These are phyloP conservation scores for Rhinogobio ventralis DNA, from an alignment of 2,797 vertebrate species.

Conservation along the genomic window DNA sequence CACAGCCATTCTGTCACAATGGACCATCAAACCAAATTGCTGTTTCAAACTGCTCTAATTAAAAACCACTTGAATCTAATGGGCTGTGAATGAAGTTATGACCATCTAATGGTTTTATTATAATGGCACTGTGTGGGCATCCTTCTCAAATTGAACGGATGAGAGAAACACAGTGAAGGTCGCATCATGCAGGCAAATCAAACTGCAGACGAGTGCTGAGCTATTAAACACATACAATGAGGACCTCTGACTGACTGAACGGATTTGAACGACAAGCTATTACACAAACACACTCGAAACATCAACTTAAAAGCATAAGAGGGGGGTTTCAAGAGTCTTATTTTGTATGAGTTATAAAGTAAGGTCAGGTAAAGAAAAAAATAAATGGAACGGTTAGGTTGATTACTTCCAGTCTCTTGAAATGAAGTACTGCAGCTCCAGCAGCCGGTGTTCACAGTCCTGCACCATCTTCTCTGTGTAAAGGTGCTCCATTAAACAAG, in stretches of 20 bases:
- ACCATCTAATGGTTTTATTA: slow-evolving; percentile 51
- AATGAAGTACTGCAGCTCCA: slow-evolving; percentile 91
- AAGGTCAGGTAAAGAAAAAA: neutral
- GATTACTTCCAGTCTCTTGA: slow-evolving; percentile 91
- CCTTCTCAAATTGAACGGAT: slow-evolving; percentile 27
- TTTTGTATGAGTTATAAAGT: neutral
- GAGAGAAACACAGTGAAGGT: slow-evolving; percentile 25
- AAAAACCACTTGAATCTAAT: slow-evolving; percentile 59
- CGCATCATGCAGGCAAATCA: slow-evolving; percentile 9
- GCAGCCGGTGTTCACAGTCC: slow-evolving; percentile 85
- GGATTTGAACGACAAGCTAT: neutral
- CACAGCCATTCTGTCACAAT: slow-evolving; percentile 34
- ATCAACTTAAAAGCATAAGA: neutral
- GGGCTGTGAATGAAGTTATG: slow-evolving; percentile 54
- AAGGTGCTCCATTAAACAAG: slow-evolving; percentile 92
- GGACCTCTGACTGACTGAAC: neutral
- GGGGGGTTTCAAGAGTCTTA: slow-evolving; percentile 1
- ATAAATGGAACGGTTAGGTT: neutral
- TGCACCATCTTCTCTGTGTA: slow-evolving; percentile 90
- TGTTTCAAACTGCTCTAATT: slow-evolving; percentile 46
- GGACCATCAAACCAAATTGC: slow-evolving; percentile 48
- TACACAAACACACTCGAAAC: neutral
- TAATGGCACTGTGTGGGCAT: slow-evolving; percentile 34
- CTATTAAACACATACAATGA: neutral
- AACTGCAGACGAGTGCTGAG: slow-evolving; percentile 7